phyloP scores from a whole-genome alignment of 1,140 invertebrate species.

The Bombus turneri region DNA sequence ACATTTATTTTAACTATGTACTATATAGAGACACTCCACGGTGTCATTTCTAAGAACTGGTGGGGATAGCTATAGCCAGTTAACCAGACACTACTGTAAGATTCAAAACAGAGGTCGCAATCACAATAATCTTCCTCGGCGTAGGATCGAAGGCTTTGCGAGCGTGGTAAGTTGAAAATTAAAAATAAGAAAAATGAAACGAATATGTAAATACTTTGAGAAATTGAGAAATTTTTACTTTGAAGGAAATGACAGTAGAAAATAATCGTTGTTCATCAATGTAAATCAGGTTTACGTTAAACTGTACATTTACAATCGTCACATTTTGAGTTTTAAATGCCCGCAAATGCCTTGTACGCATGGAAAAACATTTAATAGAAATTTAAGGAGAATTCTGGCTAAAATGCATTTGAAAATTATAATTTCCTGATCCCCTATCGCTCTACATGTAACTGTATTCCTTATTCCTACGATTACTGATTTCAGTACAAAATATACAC shows the following conservation, averaged over 20 bases:
- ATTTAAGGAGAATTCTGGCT: not conserved
- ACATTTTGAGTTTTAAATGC: not conserved
- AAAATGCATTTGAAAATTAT: conserved; percentile 4
- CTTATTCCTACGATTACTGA: conserved; percentile 64
- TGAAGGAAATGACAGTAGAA: not conserved
- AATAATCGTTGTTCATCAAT: not conserved
- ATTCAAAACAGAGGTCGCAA: conserved; percentile 25
- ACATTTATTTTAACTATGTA: not conserved
- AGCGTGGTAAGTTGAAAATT: conserved; percentile 4
- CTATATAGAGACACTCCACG: not conserved
- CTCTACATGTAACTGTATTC: conserved; percentile 2
- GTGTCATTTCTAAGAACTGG: not conserved
- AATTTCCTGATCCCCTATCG: not conserved
- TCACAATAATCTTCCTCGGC: not conserved
- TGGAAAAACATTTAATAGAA: conserved; percentile 11
- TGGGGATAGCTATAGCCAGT: not conserved
- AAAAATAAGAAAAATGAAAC: not conserved
- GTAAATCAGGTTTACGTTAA: not conserved
- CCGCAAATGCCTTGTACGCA: conserved; percentile 33
- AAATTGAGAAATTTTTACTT: not conserved
- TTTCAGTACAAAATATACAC: conserved; percentile 72
- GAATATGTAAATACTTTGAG: conserved; percentile 1
- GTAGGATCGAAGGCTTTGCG: conserved; percentile 22
- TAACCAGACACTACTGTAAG: not conserved
- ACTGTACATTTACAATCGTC: not conserved